Evolutionary conservation across 1,140 invertebrate genomes (phyloP).

Genomic region (Mactra quadrangularis): DNA sequence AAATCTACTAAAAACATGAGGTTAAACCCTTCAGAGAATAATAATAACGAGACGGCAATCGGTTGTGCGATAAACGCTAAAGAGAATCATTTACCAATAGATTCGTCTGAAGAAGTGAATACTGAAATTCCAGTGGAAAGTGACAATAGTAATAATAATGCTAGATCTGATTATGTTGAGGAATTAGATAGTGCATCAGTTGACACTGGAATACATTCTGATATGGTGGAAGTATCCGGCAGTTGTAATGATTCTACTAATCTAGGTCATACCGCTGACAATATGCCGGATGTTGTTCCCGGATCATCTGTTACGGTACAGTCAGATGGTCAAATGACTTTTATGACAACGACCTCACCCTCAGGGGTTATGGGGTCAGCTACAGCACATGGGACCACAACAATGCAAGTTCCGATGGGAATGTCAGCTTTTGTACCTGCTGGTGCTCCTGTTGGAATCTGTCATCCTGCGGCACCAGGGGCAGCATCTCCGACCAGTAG

Average conservation of each 20-base stretch:
- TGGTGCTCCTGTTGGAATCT: conserved; percentile 7
- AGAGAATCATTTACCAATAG: conserved; percentile 36
- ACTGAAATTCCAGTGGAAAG: neutral
- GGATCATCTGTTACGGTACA: conserved; percentile 6
- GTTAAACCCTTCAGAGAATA: conserved; percentile 5
- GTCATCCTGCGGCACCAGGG: conserved; percentile 1
- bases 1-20: conserved; percentile 15
- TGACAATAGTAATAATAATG: conserved; percentile 1
- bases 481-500: conserved; percentile 17
- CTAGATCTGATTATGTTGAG: neutral
- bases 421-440: conserved; percentile 7
- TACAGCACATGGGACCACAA: conserved; percentile 12
- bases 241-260: neutral
- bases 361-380: conserved; percentile 2
- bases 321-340: conserved; percentile 45
- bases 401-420: conserved; percentile 1
- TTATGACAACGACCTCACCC: conserved; percentile 1
- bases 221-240: neutral
- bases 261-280: neutral
- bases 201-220: conserved; percentile 14
- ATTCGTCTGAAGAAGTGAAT: neutral
- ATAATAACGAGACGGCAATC: neutral
- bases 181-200: neutral
- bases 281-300: neutral
- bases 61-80: conserved; percentile 16